A percentile compares a stretch with the other conserved stretches of the same genome.
Conservation (phyloP, 2,888 invertebrate species). For the Phlogophora meticulosa region DNA sequence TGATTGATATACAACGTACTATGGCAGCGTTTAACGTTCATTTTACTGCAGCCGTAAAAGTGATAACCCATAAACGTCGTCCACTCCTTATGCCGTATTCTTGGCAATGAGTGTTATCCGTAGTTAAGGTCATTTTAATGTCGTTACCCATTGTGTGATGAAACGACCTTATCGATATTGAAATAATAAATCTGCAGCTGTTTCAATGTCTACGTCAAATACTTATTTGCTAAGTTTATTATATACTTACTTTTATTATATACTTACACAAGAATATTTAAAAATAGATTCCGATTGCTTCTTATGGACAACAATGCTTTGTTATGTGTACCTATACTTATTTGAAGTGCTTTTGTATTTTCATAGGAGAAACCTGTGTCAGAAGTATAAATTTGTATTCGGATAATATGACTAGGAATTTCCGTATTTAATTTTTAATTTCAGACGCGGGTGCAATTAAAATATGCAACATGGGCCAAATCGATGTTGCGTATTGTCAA, state of each 20-base stretch:
- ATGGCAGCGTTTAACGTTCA: conserved; percentile 68
- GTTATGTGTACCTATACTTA: too few species aligned
- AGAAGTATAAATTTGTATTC: not conserved
- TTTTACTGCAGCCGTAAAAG: conserved; percentile 74
- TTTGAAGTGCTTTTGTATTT: not conserved
- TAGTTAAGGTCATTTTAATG: conserved; percentile 45
- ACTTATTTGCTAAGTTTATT: too few species aligned
- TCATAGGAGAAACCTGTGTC: not conserved
- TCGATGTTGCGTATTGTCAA: not conserved
- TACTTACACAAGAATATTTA: too few species aligned
- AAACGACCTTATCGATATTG: conserved; percentile 36
- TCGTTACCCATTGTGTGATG: conserved; percentile 40
- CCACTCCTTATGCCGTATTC: conserved; percentile 67
- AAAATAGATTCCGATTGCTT: too few species aligned
- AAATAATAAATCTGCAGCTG: conserved; percentile 6
- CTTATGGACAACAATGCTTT: too few species aligned
- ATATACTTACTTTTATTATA: too few species aligned
- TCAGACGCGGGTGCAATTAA: too few species aligned
- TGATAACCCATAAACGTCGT: conserved; percentile 70
- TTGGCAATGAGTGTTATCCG: conserved; percentile 41
- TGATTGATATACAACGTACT: conserved; percentile 62
- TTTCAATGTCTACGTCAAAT: too few species aligned
- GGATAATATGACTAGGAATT: too few species aligned
- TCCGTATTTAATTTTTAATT: too few species aligned
- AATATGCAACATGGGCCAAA: too few species aligned